Evolutionary conservation across 2,113 vertebrate species (phyloP), one percentile per base, ranked within the genome.

Genomic region (Passer montanus): DNA sequence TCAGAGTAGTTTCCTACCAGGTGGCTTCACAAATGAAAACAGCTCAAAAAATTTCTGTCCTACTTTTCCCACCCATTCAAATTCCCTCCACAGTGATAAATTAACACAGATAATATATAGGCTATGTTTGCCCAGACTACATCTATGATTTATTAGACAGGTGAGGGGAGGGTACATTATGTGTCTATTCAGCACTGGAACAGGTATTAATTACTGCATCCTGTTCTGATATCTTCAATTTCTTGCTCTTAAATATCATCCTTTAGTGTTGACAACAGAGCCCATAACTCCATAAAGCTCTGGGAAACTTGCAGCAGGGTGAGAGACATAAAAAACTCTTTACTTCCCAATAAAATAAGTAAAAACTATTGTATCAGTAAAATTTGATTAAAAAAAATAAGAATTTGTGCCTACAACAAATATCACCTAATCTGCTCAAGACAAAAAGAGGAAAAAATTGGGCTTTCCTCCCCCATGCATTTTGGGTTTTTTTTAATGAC

Each of bases 381-480:
- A 70, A 44, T 33, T 47, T 56, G 5, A 56, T 26, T 7, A 1
- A 9, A 43, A n/a, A 41, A 56, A 5, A n/a, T n/a, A 17, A 33
- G 6, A 9, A 12, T 13, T 41, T 11, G 55, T 50, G 39, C 17
- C 90, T 47, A 72, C 28, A 83, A 72, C 10, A 47, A 68, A 81
- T 15, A 11, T 27, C 44, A 85, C 9, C 49, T 60, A 17, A 17
- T 31, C 27, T 75, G 35, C 30, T 67, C 60, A 46, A 73, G 22
- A 56, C 13, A 84, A 86, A 84, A 88, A 67, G 9, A 8, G 4
- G 19, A 15, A 44, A 31, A 43, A 39, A 13, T 4, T 8, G 2
- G 20, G 8, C 8, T 60, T 58, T 46, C 10, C 37, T 41, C 7
- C 10, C 10, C 1, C 2, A 10, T 0, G 0, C 10, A 6, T 55